Evolutionary conservation across 2,888 invertebrate genomes (phyloP), one percentile per base, ranked within the genome.

Genomic region (Malacosoma neustria): DNA sequence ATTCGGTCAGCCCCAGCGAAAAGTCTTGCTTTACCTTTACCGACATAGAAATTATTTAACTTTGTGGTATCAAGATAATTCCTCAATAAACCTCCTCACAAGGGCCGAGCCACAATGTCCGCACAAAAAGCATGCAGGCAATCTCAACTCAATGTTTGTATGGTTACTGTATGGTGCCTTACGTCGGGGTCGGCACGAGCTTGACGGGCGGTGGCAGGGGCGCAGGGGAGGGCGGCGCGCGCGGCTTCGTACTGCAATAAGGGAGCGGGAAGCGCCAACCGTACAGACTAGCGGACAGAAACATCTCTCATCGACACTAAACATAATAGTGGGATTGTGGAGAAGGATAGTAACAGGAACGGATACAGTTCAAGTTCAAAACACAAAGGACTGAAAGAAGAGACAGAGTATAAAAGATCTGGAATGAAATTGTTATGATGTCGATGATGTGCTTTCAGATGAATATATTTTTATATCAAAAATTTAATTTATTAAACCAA

Each of bases 251-350:
- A 91, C 94, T 94, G 92, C 94, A 94, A 94, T 95, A 94, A 91
- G 94, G 94, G 92, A 95, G 93, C 89, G 95, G 94, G 91, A 94
- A 95, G 91, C 94, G 94, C 94, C 94, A 94, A 93, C 94, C 94
- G 91, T 94, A 94, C 91, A 95, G 92, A 93, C 94, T 95, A 92
- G 77, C 80, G 84, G 81, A 77, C 77, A 84, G 82, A 85, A 85
- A 85, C 81, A 85, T 85, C 84, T 85, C 84, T 82, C 81, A 85
- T 82, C 84, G 84, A 84, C 81, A 84, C 80, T 75, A 76, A 74
- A 72, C 62, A 70, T 60, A 51, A 62, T 53, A 59, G 44, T 43
- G 51, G 40, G 40, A 51, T 44, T 41, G 49, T 35, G 43, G 46
- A 45, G 41, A 42, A 46, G 49, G 44, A 50, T 43, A 22, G 46